These are phyloP conservation scores for Phodopus roborovskii DNA, from an alignment of 2,113 vertebrate genomes.

Conservation along the genomic window DNA sequence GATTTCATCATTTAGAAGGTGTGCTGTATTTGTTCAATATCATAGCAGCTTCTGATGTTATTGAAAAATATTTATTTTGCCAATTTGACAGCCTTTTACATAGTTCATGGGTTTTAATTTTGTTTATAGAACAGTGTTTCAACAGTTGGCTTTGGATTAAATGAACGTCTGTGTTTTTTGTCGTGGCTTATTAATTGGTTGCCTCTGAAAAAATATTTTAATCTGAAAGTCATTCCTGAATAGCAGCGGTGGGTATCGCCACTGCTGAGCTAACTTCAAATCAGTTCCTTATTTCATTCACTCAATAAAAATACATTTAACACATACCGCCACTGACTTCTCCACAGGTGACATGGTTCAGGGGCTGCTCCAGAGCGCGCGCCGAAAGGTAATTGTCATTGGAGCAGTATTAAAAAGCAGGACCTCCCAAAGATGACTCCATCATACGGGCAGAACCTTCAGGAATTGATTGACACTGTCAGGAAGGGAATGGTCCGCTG, in stretches of 20 bases:
- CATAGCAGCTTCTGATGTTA: constrained; percentile 53
- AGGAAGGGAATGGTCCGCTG: not conserved
- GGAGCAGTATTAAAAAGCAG: not conserved
- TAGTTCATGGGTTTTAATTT: constrained; percentile 30
- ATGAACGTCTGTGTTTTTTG: constrained; percentile 17
- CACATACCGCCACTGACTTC: not conserved
- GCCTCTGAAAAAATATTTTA: constrained; percentile 54
- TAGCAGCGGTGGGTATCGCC: constrained; percentile 55
- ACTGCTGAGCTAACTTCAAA: constrained; percentile 56
- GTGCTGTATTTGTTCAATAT: constrained; percentile 64
- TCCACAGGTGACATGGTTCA: not conserved
- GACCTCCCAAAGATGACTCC: not conserved
- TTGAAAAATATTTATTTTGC: constrained; percentile 71
- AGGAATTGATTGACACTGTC: not conserved
- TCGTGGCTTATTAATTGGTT: constrained; percentile 54
- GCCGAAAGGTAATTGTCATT: not conserved
- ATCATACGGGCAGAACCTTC: too few species aligned
- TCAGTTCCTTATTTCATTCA: constrained; percentile 41
- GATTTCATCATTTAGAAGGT: constrained; percentile 65
- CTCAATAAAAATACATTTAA: constrained; percentile 32
- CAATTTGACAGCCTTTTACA: constrained; percentile 36
- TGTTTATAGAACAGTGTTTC: constrained; percentile 62
- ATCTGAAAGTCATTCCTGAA: constrained; percentile 15
- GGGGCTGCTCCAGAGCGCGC: not conserved
- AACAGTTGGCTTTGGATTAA: constrained; percentile 50